phyloP scores from a whole-genome alignment of 1,140 invertebrate genomes.

The Sweltsa coloradensis region DNA sequence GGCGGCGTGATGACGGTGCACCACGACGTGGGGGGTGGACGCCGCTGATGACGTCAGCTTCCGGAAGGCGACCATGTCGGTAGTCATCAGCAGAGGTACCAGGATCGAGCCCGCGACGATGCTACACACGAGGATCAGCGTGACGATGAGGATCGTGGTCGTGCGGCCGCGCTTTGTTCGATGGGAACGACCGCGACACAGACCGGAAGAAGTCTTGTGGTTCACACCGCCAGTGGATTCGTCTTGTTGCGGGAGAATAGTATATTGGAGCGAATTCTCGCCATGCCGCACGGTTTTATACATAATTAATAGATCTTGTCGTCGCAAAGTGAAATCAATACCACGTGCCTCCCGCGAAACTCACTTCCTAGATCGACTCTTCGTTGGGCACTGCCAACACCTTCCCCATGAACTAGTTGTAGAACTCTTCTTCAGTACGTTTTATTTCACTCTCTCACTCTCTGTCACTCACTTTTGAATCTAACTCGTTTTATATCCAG shows the following conservation, averaged over 20 bases:
- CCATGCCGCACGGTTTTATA: slow-evolving; percentile 62
- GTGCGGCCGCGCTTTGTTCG: background rate
- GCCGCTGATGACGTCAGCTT: background rate
- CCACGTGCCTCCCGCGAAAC: too few relatives aligned
- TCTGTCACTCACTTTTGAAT: too few relatives aligned
- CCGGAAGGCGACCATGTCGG: background rate
- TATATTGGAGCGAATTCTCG: slow-evolving; percentile 58
- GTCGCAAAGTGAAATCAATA: too few relatives aligned
- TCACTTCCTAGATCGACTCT: too few relatives aligned
- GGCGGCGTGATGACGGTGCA: background rate
- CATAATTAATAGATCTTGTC: too few relatives aligned
- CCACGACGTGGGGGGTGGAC: background rate
- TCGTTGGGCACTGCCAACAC: too few relatives aligned
- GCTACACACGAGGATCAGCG: slow-evolving; percentile 5
- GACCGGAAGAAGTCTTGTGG: background rate
- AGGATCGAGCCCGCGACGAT: slow-evolving; percentile 2
- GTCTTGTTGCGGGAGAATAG: slow-evolving; percentile 55
- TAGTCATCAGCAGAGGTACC: background rate
- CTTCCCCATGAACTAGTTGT: too few relatives aligned
- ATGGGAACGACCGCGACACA: background rate
- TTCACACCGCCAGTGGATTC: slow-evolving; percentile 41
- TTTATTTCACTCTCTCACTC: too few relatives aligned
- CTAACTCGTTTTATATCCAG: too few relatives aligned
- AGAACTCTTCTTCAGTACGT: too few relatives aligned
- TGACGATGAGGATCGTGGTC: background rate